phyloP scores from a whole-genome alignment of 2,113 vertebrate genomes.

The Dicaeum eximium region DNA sequence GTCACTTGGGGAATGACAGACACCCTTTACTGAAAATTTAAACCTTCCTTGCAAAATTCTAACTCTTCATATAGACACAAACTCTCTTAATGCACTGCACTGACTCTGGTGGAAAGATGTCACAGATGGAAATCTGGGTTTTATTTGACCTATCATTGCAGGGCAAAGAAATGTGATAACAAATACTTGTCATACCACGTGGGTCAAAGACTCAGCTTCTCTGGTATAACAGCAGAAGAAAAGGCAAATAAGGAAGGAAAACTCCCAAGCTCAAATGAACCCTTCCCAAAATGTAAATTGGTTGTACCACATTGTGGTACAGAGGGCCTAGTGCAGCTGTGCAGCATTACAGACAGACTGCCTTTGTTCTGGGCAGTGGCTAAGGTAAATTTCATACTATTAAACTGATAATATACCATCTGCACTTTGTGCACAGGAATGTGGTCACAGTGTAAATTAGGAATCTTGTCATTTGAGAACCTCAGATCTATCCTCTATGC shows the following conservation, averaged over 20 bases:
- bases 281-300: background rate
- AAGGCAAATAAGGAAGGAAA: background rate
- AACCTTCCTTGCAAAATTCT: background rate
- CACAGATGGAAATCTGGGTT: conserved; percentile 25
- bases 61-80: background rate
- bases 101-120: background rate
- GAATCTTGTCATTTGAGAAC: background rate
- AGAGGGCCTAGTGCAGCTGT: background rate
- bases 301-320: background rate
- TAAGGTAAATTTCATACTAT: background rate
- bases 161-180: background rate
- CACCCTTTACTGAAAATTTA: background rate
- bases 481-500: background rate
- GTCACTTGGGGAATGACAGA: background rate
- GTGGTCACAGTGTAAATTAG: background rate
- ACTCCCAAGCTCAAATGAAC: background rate
- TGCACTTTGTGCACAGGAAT: background rate
- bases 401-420: background rate
- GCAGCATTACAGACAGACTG: background rate
- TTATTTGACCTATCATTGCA: background rate
- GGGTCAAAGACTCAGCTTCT: background rate
- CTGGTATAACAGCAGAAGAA: background rate
- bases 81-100: background rate
- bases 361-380: background rate
- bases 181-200: conserved; percentile 9